Evolutionary conservation across 2,113 vertebrate species (phyloP).

Genomic region (Cyrtonyx montezumae): DNA sequence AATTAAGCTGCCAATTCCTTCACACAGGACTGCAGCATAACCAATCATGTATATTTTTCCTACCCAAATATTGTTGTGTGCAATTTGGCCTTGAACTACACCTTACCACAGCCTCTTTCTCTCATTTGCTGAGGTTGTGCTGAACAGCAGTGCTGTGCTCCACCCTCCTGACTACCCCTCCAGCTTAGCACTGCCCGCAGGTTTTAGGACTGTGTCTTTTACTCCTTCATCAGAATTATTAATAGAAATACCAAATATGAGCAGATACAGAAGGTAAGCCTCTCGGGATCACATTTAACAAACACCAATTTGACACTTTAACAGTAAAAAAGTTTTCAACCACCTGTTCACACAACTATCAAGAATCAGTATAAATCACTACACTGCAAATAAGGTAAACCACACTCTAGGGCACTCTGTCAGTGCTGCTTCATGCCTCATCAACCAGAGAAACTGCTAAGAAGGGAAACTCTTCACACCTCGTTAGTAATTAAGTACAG

Average conservation of each 20-base stretch:
- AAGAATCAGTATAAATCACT: not conserved
- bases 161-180: not conserved
- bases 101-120: not conserved
- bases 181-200: not conserved
- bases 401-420: not conserved
- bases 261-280: not conserved
- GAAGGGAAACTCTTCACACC: not conserved
- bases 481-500: not conserved
- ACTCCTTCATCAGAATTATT: conserved; percentile 1
- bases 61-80: not conserved
- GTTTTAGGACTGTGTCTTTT: conserved; percentile 28
- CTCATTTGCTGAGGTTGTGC: not conserved
- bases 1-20: not conserved
- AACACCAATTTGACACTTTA: not conserved
- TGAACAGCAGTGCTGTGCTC: not conserved
- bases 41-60: not conserved
- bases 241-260: not conserved
- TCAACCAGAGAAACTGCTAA: not conserved
- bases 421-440: not conserved
- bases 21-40: not conserved
- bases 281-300: not conserved
- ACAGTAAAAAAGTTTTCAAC: not conserved
- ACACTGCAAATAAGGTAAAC: not conserved
- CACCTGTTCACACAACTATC: not conserved
- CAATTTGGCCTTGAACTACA: conserved; percentile 15